Conservation (phyloP, 2,888 invertebrate genomes). For the Synergus itoensis region DNA sequence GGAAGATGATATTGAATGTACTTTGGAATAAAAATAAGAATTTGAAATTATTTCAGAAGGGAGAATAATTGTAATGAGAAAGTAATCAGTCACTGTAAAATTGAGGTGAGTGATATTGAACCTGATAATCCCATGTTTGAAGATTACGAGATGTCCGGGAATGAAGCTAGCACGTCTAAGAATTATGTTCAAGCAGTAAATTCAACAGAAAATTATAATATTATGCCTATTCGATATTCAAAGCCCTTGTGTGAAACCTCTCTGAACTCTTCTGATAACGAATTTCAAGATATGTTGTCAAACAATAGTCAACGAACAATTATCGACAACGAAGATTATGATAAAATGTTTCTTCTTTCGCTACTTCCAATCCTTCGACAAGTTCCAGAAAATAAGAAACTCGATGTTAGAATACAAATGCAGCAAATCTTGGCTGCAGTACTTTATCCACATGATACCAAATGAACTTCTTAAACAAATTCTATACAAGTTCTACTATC, state of each 20-base stretch:
- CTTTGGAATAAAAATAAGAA: not conserved
- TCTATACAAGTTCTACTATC: not conserved
- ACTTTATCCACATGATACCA: slow-evolving; percentile 58
- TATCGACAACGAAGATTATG: slow-evolving; percentile 72
- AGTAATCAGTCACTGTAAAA: slow-evolving; percentile 58
- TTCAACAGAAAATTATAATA: slow-evolving; percentile 51
- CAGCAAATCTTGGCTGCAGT: slow-evolving; percentile 69
- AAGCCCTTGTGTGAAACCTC: slow-evolving; percentile 69
- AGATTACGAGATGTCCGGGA: slow-evolving; percentile 66
- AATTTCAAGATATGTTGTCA: slow-evolving; percentile 68
- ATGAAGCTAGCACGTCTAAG: slow-evolving; percentile 55
- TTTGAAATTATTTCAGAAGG: not conserved
- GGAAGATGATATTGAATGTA: not conserved
- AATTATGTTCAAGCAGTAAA: slow-evolving; percentile 47
- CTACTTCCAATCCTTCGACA: slow-evolving; percentile 70
- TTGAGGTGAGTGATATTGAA: slow-evolving; percentile 66
- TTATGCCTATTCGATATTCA: slow-evolving; percentile 62
- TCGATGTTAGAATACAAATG: slow-evolving; percentile 74
- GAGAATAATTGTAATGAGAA: not conserved
- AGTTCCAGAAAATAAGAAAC: slow-evolving; percentile 72
- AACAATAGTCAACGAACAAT: slow-evolving; percentile 65
- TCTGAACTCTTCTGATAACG: slow-evolving; percentile 68
- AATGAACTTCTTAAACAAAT: slow-evolving; percentile 25
- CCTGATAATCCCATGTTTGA: slow-evolving; percentile 66
- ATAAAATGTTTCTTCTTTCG: slow-evolving; percentile 74